phyloP scores from a whole-genome alignment of 2,888 invertebrate genomes.

The Tenthredo mesomela region DNA sequence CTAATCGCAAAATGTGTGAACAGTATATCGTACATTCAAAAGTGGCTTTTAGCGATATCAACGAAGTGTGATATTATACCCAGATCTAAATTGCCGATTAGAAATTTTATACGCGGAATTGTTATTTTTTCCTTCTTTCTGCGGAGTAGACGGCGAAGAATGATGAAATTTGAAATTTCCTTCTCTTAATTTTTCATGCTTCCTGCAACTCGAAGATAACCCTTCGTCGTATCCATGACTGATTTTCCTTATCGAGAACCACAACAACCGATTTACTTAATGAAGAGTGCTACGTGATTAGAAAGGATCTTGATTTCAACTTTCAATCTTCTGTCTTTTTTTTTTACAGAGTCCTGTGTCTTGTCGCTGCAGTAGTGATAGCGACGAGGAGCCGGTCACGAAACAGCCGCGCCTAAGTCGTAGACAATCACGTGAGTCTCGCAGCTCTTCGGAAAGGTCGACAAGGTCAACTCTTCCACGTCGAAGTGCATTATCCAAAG shows the following conservation, averaged over 20 bases:
- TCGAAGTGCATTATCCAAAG: constrained; percentile 56
- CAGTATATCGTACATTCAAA: not conserved
- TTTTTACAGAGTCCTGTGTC: constrained; percentile 81
- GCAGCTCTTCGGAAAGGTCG: constrained; percentile 56
- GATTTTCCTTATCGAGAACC: not conserved
- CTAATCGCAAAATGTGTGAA: not conserved
- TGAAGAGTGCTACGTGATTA: not conserved
- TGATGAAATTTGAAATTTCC: not conserved
- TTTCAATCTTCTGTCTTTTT: not conserved
- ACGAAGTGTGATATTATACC: not conserved
- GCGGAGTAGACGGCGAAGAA: not conserved
- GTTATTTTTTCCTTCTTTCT: too few relatives aligned
- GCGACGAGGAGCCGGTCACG: constrained; percentile 88
- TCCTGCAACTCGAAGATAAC: not conserved
- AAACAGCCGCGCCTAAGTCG: constrained; percentile 85
- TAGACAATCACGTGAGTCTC: constrained; percentile 65
- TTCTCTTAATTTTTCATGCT: not conserved
- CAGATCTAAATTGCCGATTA: not conserved
- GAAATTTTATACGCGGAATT: not conserved
- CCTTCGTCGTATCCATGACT: not conserved
- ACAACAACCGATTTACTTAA: not conserved
- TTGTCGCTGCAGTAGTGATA: constrained; percentile 81
- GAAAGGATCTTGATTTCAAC: not conserved
- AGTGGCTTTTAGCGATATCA: not conserved
- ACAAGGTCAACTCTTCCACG: constrained; percentile 52